phyloP scores from a whole-genome alignment of 2,797 vertebrate species.

The Poecilia wingei region DNA sequence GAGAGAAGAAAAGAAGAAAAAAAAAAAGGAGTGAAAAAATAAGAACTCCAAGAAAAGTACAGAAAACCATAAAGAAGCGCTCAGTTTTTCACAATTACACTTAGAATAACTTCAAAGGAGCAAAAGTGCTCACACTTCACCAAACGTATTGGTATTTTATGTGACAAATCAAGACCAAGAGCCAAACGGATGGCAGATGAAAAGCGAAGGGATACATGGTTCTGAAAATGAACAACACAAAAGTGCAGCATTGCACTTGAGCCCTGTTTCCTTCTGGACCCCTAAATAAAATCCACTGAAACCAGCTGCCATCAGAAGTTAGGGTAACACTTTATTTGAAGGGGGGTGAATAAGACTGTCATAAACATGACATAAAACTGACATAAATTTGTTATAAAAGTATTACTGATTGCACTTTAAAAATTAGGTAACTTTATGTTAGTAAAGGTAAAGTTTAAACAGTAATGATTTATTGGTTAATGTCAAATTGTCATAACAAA shows the following conservation, averaged over 20 bases:
- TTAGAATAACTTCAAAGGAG: background rate
- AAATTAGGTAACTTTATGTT: too few relatives aligned
- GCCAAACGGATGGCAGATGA: background rate
- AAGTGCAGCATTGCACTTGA: background rate
- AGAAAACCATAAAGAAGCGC: slow-evolving; percentile 4
- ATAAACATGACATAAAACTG: too few relatives aligned
- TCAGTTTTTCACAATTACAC: slow-evolving; percentile 10
- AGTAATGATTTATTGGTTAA: too few relatives aligned
- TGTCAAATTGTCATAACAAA: too few relatives aligned
- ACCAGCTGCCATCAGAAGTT: background rate
- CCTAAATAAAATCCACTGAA: background rate
- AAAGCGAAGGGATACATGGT: background rate
- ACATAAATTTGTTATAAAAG: too few relatives aligned
- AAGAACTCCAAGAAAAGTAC: slow-evolving; percentile 19
- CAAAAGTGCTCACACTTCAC: background rate
- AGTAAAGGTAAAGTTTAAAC: too few relatives aligned
- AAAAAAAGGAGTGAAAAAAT: slow-evolving; percentile 2
- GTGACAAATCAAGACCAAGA: background rate
- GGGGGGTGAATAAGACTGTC: too few relatives aligned
- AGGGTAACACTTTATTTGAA: too few relatives aligned
- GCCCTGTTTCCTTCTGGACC: background rate
- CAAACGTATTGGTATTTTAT: background rate
- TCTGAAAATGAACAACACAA: background rate
- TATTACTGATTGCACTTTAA: too few relatives aligned
- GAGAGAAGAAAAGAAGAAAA: background rate